Evolutionary conservation across 1,140 invertebrate genomes (phyloP).

Genomic region (Caenorhabditis latens): DNA sequence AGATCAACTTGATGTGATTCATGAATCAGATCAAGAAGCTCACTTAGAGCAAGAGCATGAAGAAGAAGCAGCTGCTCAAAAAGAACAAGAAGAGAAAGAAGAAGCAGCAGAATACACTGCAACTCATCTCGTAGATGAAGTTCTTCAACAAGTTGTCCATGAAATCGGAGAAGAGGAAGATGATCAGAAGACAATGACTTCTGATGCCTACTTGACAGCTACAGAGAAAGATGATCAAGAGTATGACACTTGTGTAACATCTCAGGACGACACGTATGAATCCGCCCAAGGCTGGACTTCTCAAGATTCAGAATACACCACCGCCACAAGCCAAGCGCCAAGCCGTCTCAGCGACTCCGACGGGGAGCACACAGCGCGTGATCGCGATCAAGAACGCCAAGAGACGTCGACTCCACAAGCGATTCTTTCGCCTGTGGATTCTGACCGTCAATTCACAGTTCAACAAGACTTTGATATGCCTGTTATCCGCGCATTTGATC

Average conservation of each 20-base stretch:
- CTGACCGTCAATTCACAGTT: constrained; percentile 58
- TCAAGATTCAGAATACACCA: constrained; percentile 62
- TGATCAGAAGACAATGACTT: constrained; percentile 38
- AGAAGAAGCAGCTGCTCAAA: constrained; percentile 20
- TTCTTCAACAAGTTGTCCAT: constrained; percentile 36
- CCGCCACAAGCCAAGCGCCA: constrained; percentile 53
- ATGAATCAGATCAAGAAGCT: constrained; percentile 57
- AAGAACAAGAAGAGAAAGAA: constrained; percentile 42
- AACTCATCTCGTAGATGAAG: constrained; percentile 44
- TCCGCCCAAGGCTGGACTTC: constrained; percentile 64
- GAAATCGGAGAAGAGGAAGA: constrained; percentile 15
- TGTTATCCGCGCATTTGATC: constrained; percentile 19
- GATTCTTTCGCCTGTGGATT: constrained; percentile 61
- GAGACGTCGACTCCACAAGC: constrained; percentile 60
- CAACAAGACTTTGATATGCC: constrained; percentile 55
- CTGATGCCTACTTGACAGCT: constrained; percentile 36
- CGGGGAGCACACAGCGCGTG: constrained; percentile 8
- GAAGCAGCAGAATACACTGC: constrained; percentile 55
- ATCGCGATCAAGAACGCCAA: constrained; percentile 28
- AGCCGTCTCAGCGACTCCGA: constrained; percentile 54
- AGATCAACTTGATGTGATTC: constrained; percentile 58
- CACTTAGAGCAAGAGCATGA: constrained; percentile 26
- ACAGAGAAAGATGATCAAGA: constrained; percentile 60
- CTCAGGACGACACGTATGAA: constrained; percentile 64
- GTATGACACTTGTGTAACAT: constrained; percentile 63